Evolutionary conservation across 2,888 invertebrate genomes (phyloP).

Genomic region (Mesorhabditis spiculigera): DNA sequence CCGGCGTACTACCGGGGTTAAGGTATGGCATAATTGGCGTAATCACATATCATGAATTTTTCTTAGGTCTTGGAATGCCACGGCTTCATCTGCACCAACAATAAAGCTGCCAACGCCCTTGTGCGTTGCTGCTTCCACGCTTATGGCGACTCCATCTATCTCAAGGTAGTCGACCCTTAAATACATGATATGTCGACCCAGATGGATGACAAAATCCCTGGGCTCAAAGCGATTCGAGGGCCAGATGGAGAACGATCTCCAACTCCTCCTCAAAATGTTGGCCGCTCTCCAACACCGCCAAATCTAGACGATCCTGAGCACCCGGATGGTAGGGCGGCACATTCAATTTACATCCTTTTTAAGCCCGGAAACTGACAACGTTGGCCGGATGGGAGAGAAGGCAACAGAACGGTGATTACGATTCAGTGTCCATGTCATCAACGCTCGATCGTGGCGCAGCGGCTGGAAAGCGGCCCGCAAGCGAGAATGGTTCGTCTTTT

Average conservation of each 20-base stretch:
- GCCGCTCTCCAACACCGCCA: constrained; percentile 3
- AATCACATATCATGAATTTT: background rate
- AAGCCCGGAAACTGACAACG: background rate
- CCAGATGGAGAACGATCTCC: constrained; percentile 28
- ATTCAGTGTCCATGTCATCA: constrained; percentile 38
- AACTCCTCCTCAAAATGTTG: background rate
- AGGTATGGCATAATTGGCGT: constrained; percentile 64
- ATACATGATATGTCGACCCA: background rate
- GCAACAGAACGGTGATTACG: constrained; percentile 57
- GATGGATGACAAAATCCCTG: constrained; percentile 51
- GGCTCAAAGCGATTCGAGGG: constrained; percentile 36
- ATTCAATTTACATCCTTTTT: background rate
- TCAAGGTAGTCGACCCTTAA: constrained; percentile 23
- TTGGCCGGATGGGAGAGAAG: constrained; percentile 34
- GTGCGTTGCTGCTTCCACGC: constrained; percentile 86
- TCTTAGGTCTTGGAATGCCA: constrained; percentile 79
- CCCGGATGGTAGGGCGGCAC: background rate
- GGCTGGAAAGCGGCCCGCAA: constrained; percentile 31
- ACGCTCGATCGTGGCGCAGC: constrained; percentile 10
- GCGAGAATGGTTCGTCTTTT: constrained; percentile 31
- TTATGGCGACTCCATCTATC: constrained; percentile 87
- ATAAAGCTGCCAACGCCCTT: constrained; percentile 93
- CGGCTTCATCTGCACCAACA: constrained; percentile 92
- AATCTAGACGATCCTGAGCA: constrained; percentile 4
- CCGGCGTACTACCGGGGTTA: constrained; percentile 89